Evolutionary conservation across 2,888 invertebrate species (phyloP).

Genomic region (Sinopyrophorus schimmeli): DNA sequence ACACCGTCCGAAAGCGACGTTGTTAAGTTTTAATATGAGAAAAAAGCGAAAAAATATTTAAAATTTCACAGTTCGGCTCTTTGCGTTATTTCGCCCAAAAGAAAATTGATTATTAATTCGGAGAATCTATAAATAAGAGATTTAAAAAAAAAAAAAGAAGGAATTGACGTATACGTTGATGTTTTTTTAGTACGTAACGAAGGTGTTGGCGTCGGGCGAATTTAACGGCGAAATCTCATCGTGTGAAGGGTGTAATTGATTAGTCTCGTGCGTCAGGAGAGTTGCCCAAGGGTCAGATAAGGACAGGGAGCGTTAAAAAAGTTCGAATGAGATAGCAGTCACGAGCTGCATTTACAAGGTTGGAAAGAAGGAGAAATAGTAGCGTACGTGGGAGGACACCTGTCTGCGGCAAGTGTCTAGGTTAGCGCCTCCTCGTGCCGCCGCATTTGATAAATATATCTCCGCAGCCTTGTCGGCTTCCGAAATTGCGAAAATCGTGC

Average conservation of each 20-base stretch:
- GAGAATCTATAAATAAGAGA: no score
- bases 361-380: constrained; percentile 33
- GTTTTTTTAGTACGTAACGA: no score
- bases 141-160: no score
- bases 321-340: constrained; percentile 26
- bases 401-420: constrained; percentile 55
- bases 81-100: no score
- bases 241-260: constrained; percentile 45
- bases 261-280: constrained; percentile 44
- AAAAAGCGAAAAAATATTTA: no score
- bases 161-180: no score
- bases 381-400: constrained; percentile 51
- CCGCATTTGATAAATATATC: constrained; percentile 49
- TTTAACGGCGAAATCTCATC: constrained; percentile 22
- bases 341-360: constrained; percentile 13
- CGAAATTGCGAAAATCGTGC: constrained; percentile 27
- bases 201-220: neutral
- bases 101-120: no score
- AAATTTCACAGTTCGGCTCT: no score
- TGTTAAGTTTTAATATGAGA: no score
- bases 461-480: constrained; percentile 33
- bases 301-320: constrained; percentile 34
- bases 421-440: constrained; percentile 47
- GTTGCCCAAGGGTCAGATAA: constrained; percentile 40
- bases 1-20: no score